Evolutionary conservation across 1,140 invertebrate genomes (phyloP), one percentile per base, ranked within the genome.

Genomic region (Pinna nobilis): DNA sequence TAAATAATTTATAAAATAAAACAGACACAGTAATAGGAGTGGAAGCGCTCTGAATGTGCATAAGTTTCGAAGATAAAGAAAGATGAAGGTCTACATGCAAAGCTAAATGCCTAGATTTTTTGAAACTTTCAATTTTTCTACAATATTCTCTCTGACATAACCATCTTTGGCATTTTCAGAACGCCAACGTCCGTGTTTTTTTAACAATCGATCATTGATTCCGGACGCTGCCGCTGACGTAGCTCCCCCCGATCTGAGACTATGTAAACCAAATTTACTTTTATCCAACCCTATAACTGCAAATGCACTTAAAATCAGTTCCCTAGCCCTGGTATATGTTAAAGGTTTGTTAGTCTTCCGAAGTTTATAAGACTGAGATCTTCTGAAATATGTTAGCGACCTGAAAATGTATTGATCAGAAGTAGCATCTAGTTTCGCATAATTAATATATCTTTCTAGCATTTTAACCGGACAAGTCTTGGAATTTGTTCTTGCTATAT

Each of bases 251-350:
- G 59, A 25, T 9, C 57, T 37, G 18, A 70, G 41, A 59, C 53
- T 60, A 49, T 73, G 70, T 2, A 66, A 13, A 15, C 55, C 71
- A 60, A 67, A 74, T 41, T 61, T 67, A 41, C 32, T 51, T 39
- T 67, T 67, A 15, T 74, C 71, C 23, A 67, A 41, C 0, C 63
- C 71, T 32, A 71, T 44, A 33, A 7, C 13, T 51, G 66, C 33
- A 50, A 67, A 60, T 20, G 53, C 15, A 2, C 37, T 9, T 18
- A 72, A 49, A 4, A 72, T 15, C 20, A 72, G 23, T 49, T 72
- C 51, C 50, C 63, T 39, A 15, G 41, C 33, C 39, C 70, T 57
- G 7, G 70, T 66, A 23, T 66, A 66, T 35, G 70, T 66, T n/a
- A 33, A 30, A 11, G 70, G 23, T 44, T n/a, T 11, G 30, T 39